Conservation (phyloP, 2,888 invertebrate genomes). For the Margaritifera margaritifera region DNA sequence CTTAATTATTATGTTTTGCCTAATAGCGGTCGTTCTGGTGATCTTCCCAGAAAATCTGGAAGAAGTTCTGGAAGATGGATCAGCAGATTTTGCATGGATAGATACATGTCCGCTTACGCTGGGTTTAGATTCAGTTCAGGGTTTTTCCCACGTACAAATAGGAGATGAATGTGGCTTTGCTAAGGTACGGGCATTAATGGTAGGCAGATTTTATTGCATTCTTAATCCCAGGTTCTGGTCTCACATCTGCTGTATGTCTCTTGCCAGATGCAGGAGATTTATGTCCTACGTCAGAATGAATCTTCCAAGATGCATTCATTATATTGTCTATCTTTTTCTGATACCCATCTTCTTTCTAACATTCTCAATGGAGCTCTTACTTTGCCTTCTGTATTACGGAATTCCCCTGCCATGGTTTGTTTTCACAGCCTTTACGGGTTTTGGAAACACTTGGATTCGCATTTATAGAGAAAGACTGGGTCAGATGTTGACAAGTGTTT, state of each 20-base stretch:
- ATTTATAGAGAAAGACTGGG: too few relatives aligned
- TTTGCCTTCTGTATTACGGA: slow-evolving; percentile 12
- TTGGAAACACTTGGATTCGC: not conserved
- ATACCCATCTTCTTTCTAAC: slow-evolving; percentile 12
- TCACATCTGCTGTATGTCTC: not conserved
- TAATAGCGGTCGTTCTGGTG: slow-evolving; percentile 15
- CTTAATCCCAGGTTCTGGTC: slow-evolving; percentile 19
- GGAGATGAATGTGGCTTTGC: slow-evolving; percentile 13
- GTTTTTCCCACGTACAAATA: slow-evolving; percentile 8
- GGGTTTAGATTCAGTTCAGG: slow-evolving; percentile 10
- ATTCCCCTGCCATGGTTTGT: slow-evolving; percentile 10
- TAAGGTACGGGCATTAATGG: not conserved
- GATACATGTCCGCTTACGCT: slow-evolving; percentile 12
- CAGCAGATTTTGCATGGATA: not conserved
- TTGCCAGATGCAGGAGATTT: slow-evolving; percentile 1
- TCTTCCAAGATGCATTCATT: too few relatives aligned
- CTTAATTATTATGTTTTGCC: slow-evolving; percentile 12
- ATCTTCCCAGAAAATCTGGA: slow-evolving; percentile 14
- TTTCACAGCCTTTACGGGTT: not conserved
- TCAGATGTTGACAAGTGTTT: too few relatives aligned
- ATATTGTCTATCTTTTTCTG: not conserved
- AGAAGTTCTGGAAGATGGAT: slow-evolving; percentile 9
- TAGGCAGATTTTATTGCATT: slow-evolving; percentile 11
- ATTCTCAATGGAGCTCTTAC: slow-evolving; percentile 9
- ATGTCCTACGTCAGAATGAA: too few relatives aligned